Conservation (phyloP, 2,797 vertebrate species). For the Phaenicophaeus curvirostris region DNA sequence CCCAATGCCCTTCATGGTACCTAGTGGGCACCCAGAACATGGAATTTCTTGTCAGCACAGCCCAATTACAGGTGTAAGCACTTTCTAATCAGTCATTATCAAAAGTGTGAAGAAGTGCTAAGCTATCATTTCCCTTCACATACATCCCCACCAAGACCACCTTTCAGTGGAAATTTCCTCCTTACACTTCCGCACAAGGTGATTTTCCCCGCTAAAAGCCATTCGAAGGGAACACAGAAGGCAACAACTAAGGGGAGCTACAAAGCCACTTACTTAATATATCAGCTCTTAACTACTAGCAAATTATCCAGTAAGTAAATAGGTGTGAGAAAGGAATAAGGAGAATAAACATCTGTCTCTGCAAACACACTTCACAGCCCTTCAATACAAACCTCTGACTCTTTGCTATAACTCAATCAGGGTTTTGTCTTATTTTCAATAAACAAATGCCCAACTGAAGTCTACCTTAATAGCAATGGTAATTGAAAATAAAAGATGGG, state of each 20-base stretch:
- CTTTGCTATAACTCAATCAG: not conserved
- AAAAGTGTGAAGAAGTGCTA: not conserved
- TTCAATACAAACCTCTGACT: rapidly evolving
- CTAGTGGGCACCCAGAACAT: not conserved
- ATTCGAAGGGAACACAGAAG: too few relatives aligned
- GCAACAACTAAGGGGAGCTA: not conserved
- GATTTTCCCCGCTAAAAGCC: not conserved
- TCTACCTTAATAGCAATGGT: not conserved
- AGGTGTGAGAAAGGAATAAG: not conserved
- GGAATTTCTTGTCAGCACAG: not conserved
- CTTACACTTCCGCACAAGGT: not conserved
- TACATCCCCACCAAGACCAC: not conserved
- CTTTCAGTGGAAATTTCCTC: not conserved
- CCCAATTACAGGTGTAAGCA: not conserved
- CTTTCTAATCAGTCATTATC: not conserved
- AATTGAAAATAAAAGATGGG: not conserved
- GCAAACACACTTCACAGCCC: not conserved
- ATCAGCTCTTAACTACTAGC: not conserved
- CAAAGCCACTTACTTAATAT: not conserved
- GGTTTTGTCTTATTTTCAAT: not conserved
- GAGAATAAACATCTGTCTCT: not conserved
- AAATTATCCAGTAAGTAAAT: not conserved
- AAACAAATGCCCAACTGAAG: not conserved
- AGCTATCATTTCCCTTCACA: not conserved
- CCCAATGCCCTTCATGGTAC: not conserved